Conservation (phyloP, 2,888 invertebrate genomes). For the Caenorhabditis sp. region DNA sequence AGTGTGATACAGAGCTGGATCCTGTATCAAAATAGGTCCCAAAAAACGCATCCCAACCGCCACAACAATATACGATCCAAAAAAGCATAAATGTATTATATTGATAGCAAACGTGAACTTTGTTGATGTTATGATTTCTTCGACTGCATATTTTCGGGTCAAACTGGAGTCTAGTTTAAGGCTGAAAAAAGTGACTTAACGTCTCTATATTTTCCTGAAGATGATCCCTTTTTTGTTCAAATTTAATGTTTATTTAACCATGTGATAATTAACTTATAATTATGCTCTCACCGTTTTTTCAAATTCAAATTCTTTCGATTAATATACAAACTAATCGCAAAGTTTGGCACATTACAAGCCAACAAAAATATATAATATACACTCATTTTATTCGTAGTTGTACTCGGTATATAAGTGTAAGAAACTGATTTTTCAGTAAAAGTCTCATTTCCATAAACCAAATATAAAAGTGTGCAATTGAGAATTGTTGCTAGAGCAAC, state of each 20-base stretch:
- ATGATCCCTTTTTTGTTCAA: too few relatives aligned
- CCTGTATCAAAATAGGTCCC: constrained; percentile 17
- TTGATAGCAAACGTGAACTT: constrained; percentile 24
- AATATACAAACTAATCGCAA: neutral
- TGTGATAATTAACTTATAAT: too few relatives aligned
- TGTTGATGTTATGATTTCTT: constrained; percentile 20
- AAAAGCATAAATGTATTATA: constrained; percentile 17
- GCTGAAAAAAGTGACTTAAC: neutral
- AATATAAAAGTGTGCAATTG: neutral
- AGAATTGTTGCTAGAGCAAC: constrained; percentile 3
- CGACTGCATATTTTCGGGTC: constrained; percentile 18
- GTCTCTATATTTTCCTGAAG: too few relatives aligned
- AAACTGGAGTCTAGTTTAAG: constrained; percentile 4
- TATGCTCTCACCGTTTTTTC: neutral
- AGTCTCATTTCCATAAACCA: neutral
- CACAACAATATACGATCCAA: constrained; percentile 16
- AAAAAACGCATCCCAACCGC: constrained; percentile 10
- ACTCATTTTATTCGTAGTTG: neutral
- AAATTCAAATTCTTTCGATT: neutral
- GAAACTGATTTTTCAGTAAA: neutral
- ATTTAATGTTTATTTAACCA: too few relatives aligned
- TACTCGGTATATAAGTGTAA: neutral
- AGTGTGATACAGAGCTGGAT: constrained; percentile 16
- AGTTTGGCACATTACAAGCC: neutral
- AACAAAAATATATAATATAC: neutral